Percentiles rank a stretch among this genome's conserved stretches.
These are phyloP conservation scores for Trachemys scripta DNA, from an alignment of 2,113 vertebrate genomes.

Conservation along the genomic window DNA sequence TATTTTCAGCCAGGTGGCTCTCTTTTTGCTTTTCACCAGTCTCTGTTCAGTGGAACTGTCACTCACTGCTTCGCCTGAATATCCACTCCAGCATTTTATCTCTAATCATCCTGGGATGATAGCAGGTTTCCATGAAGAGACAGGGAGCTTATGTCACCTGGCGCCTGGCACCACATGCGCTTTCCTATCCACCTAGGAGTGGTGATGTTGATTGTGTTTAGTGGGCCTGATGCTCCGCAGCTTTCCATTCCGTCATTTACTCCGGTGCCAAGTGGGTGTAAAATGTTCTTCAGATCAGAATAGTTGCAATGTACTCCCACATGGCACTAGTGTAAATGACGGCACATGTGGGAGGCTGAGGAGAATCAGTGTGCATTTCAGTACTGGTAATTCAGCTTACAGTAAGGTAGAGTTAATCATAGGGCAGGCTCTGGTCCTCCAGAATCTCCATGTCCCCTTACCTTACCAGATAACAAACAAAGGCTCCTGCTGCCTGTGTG, in stretches of 20 bases:
- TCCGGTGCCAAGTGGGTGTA: background rate
- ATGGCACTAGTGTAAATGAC: background rate
- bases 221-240: background rate
- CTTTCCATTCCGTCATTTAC: background rate
- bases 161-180: background rate
- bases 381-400: background rate
- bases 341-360: background rate
- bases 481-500: background rate
- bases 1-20: background rate
- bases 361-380: background rate
- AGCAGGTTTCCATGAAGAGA: background rate
- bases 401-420: background rate
- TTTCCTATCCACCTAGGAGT: background rate
- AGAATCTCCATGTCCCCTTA: background rate
- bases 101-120: background rate
- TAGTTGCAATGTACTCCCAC: background rate
- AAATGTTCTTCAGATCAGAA: background rate
- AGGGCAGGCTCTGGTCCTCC: background rate
- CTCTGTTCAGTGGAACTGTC: background rate
- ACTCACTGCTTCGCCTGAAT: background rate
- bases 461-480: background rate
- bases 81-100: background rate
- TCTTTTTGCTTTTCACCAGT: background rate
- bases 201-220: background rate
- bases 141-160: background rate